Evolutionary conservation across 2,113 vertebrate genomes (phyloP).

Genomic region (Desmodus rotundus): DNA sequence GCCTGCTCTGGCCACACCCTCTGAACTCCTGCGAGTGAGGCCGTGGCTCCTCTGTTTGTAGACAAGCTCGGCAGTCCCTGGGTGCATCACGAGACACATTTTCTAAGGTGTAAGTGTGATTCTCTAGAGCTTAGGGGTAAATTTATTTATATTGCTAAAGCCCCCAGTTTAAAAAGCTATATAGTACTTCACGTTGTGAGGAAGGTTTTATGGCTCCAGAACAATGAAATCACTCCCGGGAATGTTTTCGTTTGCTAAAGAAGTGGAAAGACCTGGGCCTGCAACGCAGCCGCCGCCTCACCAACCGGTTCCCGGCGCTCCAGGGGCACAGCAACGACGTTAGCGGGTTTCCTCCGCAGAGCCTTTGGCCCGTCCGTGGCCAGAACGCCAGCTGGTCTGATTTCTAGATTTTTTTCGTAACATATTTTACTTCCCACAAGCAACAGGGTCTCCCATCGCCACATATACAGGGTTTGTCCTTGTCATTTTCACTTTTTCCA

Average conservation of each 20-base stretch:
- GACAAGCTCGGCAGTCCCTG: background rate
- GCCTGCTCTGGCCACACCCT: accelerated
- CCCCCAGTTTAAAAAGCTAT: background rate
- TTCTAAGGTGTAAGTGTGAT: background rate
- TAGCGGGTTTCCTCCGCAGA: background rate
- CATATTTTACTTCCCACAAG: background rate
- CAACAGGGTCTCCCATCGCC: background rate
- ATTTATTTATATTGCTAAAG: background rate
- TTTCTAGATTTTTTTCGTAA: background rate
- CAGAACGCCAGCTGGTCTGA: background rate
- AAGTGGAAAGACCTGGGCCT: background rate
- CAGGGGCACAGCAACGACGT: background rate
- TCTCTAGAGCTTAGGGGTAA: background rate
- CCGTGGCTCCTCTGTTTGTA: background rate
- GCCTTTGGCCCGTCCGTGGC: background rate
- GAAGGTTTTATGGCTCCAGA: slow-evolving; percentile 34
- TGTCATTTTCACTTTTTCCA: background rate
- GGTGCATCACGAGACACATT: background rate
- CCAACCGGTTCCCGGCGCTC: background rate
- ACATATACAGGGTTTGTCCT: background rate
- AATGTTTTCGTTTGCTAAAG: slow-evolving; percentile 9
- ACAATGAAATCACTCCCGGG: background rate
- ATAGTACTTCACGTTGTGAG: background rate
- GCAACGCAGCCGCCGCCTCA: background rate
- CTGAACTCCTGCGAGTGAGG: background rate